Evolutionary conservation across 2,797 vertebrate species (phyloP).

Genomic region (Anguilla marmorata): DNA sequence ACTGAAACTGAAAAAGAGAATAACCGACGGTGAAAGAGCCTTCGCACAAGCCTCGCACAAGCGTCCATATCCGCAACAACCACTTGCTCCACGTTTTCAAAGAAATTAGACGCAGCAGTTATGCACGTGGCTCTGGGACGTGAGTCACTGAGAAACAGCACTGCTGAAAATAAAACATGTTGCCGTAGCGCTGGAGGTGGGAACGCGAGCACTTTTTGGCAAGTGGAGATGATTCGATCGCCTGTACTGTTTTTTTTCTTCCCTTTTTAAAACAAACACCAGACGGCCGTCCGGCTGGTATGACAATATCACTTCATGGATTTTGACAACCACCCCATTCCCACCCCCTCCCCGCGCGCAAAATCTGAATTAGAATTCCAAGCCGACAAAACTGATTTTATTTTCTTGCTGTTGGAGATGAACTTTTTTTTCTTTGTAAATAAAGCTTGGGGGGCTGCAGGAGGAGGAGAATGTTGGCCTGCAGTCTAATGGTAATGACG

Average conservation of each 20-base stretch:
- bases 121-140: constrained; percentile 73
- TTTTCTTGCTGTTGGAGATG: constrained; percentile 34
- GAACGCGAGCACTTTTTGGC: constrained; percentile 80
- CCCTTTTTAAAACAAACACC: constrained; percentile 81
- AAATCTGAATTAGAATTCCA: constrained; percentile 60
- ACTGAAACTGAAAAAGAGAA: neutral
- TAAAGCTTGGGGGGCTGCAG: constrained; percentile 36
- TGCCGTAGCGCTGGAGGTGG: constrained; percentile 82
- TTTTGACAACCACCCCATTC: constrained; percentile 72
- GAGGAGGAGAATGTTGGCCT: constrained; percentile 28
- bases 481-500: constrained; percentile 28
- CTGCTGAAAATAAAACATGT: constrained; percentile 85
- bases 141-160: constrained; percentile 78
- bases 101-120: constrained; percentile 65
- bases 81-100: constrained; percentile 38
- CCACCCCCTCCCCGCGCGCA: constrained; percentile 59
- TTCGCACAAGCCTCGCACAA: constrained; percentile 40
- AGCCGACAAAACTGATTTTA: constrained; percentile 34
- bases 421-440: constrained; percentile 44
- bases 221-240: constrained; percentile 75
- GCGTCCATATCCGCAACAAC: constrained; percentile 50
- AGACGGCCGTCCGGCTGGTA: constrained; percentile 82
- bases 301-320: constrained; percentile 81
- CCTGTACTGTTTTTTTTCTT: constrained; percentile 69
- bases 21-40: neutral